Evolutionary conservation across 2,113 vertebrate genomes (phyloP), one percentile per base, ranked within the genome.

Genomic region (Rhineura floridana): DNA sequence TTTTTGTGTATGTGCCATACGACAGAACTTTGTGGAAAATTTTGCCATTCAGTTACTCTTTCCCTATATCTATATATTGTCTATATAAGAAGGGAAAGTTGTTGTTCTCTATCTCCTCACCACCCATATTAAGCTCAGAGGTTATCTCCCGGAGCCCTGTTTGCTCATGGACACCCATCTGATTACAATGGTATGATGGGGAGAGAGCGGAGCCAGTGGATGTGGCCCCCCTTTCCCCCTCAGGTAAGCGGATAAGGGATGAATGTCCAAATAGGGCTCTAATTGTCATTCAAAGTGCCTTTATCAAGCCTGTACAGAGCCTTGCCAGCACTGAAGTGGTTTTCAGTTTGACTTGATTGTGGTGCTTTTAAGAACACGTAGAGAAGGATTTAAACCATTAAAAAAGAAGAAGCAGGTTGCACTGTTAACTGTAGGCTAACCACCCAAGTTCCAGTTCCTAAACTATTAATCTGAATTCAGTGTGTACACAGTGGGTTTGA

Each of bases 261-360:
- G 59, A 67, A 75, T 50, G 21, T 23, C 39, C 62, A 50, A 36
- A 86, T 25, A 86, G 76, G n/a, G 46, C 23, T 63, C 21, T 39
- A 80, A 80, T 8, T 50, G 19, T 36, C 52, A 42, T 81, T 52
- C 39, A 6, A 30, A 77, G 72, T 88, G 81, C 72, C 81, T 83
- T 83, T 83, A n/a, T 67, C 36, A 33, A 65, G 13, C 4, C 28
- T 50, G 39, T 50, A 50, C 11, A 77, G 25, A 42, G 59, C 72
- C 81, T 77, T 83, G 46, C 42, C 44, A 21, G 42, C 55, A 65
- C n/a, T 2, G 6, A 39, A 67, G 59, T 76, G 80, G 17, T 75
- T 88, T 83, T 52, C 46, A 28, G 28, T 82, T 75, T 76, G 76
- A 82, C 70, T 83, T 52, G 81, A 88, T 80, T 67, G 12, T 83